Evolutionary conservation across 2,888 invertebrate species (phyloP), one percentile per base, ranked within the genome.

Genomic region (Macrophya alboannulata): DNA sequence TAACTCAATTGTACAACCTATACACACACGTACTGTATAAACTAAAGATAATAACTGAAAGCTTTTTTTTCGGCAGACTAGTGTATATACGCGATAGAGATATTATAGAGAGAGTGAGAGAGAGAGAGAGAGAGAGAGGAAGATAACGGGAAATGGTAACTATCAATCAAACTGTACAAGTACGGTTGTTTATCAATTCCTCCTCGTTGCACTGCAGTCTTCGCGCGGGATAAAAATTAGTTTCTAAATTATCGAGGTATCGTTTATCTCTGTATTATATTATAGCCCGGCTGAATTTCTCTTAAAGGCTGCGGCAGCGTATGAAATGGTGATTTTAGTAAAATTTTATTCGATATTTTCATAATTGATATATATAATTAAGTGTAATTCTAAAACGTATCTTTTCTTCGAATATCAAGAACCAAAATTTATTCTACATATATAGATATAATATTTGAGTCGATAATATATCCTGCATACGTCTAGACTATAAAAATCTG

Each of bases 11-110:
- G n/a, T n/a, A n/a, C n/a, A n/a, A 68, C 37, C 21, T 37, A 17
- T 15, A n/a, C 5, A 55, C 5, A 51, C 1, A 51, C 17, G 17
- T 51, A 31, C 1, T 12, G 12, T 12, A 37, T 37, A 74, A 45
- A 45, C 21, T 74, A 40, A 43, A 45, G 72, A 74, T 74, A 74
- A 74, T 74, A 40, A 74, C 72, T 74, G 45, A 45, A 74, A 74
- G 72, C 72, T 74, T 74, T 74, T 74, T 74, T 74, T 74, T 68
- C 68, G 68, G 68, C 68, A 37, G 17, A 37, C 31, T 25, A 3
- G 3, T 31, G 31, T 31, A 1, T 31, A 31, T 31, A 3, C 31
- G 31, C 1, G 31, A 31, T 2, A 31, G 31, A 31, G 3, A n/a
- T n/a, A n/a, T n/a, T n/a, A n/a, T n/a, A n/a, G n/a, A n/a, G n/a